These are phyloP conservation scores for Melanostoma scalare DNA, from an alignment of 2,888 invertebrate species.

Conservation along the genomic window DNA sequence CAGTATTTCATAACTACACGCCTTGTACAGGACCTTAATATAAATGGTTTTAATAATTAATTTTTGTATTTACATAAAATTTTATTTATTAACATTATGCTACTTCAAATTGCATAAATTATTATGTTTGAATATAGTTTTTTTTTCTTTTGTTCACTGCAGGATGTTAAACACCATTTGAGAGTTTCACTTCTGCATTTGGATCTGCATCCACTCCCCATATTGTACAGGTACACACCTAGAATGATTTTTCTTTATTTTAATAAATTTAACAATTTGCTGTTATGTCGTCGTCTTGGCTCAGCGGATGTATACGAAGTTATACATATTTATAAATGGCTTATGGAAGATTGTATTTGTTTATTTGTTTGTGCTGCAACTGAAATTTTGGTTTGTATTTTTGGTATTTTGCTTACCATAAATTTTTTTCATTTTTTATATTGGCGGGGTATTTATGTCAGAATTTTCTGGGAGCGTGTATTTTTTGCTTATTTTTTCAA, in stretches of 20 bases:
- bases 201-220: conserved; percentile 41
- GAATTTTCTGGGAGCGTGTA: conserved; percentile 44
- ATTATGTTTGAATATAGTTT: conserved; percentile 18
- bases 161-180: conserved; percentile 29
- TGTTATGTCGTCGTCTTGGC: background rate
- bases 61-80: conserved; percentile 65
- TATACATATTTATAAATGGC: background rate
- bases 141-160: conserved; percentile 28
- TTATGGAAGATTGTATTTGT: conserved; percentile 36
- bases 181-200: conserved; percentile 13
- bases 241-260: conserved; percentile 26
- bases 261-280: background rate
- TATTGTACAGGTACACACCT: conserved; percentile 50
- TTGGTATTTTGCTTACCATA: background rate
- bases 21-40: conserved; percentile 49
- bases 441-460: conserved; percentile 55
- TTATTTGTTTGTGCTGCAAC: conserved; percentile 57
- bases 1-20: conserved; percentile 46
- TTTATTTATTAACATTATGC: conserved; percentile 41
- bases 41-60: conserved; percentile 36
- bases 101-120: background rate
- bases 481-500: background rate
- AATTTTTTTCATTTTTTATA: conserved; percentile 34
- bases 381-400: conserved; percentile 13
- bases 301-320: conserved; percentile 11